Conservation (phyloP, 2,113 vertebrate species). For the Pseudonaja textilis region DNA sequence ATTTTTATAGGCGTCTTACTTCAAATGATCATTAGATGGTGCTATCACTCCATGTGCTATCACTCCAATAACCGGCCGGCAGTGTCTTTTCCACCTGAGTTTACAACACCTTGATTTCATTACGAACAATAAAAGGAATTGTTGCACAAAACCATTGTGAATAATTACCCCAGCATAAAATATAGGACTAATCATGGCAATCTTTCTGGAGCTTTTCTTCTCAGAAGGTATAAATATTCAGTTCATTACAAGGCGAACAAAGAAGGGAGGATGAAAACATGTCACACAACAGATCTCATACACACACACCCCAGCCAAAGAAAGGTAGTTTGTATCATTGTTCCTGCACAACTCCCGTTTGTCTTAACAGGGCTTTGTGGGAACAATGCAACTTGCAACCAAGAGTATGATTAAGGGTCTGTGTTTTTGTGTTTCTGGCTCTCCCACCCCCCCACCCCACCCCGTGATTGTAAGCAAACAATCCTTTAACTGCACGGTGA, state of each 20-base stretch:
- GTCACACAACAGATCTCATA: neutral
- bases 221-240: neutral
- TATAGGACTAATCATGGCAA: slow-evolving; percentile 34
- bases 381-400: neutral
- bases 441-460: too few relatives aligned
- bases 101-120: slow-evolving; percentile 40
- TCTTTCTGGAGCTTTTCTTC: slow-evolving; percentile 25
- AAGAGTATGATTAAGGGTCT: too few relatives aligned
- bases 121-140: neutral
- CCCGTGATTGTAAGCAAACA: neutral
- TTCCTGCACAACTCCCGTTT: neutral
- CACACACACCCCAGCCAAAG: neutral
- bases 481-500: neutral
- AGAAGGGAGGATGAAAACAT: neutral
- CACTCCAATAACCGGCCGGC: neutral
- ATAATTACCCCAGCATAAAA: slow-evolving; percentile 46
- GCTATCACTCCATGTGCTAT: slow-evolving; percentile 83
- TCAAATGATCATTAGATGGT: slow-evolving; percentile 74
- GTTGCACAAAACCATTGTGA: slow-evolving; percentile 34
- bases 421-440: neutral
- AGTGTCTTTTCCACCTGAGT: neutral
- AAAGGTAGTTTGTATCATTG: too few relatives aligned
- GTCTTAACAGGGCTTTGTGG: neutral
- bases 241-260: neutral
- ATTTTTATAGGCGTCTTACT: neutral